Conservation (phyloP, 2,113 vertebrate species). For the Bubo scandiacus region DNA sequence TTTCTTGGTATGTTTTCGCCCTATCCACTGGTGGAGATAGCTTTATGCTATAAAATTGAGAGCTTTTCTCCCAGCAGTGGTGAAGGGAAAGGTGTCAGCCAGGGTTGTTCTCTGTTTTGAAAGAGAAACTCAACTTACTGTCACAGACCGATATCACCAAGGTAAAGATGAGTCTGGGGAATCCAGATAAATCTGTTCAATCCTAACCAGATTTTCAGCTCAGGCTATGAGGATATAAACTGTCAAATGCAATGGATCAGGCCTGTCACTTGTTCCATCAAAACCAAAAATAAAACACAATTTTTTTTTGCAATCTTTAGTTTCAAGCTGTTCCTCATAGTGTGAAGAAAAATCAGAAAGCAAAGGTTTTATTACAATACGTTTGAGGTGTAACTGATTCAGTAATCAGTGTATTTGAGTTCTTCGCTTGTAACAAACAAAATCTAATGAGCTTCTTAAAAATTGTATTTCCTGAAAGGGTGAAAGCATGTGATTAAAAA, state of each 20-base stretch:
- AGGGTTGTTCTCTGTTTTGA: neutral
- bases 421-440: neutral
- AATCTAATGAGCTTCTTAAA: neutral
- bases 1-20: neutral
- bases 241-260: conserved; percentile 37
- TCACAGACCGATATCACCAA: neutral
- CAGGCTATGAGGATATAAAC: conserved; percentile 20
- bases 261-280: conserved; percentile 9
- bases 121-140: neutral
- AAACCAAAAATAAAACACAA: neutral
- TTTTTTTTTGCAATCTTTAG: neutral
- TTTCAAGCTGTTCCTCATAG: neutral
- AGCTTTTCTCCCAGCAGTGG: neutral
- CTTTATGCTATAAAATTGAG: neutral
- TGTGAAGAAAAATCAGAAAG: neutral
- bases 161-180: neutral
- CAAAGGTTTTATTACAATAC: neutral
- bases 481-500: neutral
- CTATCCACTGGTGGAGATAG: neutral
- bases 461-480: neutral
- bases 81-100: neutral
- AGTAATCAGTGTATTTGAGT: neutral
- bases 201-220: conserved; percentile 48
- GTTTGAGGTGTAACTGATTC: neutral
- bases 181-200: conserved; percentile 46